A percentile compares a stretch with the other conserved stretches of the same genome.
Conservation (phyloP, 35 echinoderm and acorn worm species). For the Ptychodera flava region DNA sequence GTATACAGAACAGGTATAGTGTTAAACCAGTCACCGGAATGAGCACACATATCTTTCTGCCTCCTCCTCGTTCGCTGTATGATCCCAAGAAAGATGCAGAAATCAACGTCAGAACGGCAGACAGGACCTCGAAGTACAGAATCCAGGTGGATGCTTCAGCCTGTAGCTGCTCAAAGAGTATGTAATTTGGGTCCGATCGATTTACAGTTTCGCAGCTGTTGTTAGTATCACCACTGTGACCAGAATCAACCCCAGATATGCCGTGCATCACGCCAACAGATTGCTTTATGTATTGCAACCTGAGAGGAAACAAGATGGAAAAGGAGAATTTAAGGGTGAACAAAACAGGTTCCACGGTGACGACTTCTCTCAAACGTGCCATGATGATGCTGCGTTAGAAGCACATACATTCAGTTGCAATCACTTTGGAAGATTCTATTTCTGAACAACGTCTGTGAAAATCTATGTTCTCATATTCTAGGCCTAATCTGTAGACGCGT, state of each 20-base stretch:
- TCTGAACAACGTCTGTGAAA: too few relatives aligned
- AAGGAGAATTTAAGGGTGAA: not conserved
- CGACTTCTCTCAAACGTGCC: too few relatives aligned
- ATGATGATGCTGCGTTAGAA: too few relatives aligned
- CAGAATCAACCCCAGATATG: not conserved
- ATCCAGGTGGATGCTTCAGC: not conserved
- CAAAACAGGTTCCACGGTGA: not conserved
- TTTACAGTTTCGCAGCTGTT: not conserved
- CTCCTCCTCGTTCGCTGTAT: not conserved
- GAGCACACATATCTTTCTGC: not conserved
- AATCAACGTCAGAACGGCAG: not conserved
- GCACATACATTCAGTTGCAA: too few relatives aligned
- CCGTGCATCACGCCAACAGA: not conserved
- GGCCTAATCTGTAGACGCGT: too few relatives aligned
- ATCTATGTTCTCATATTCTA: too few relatives aligned
- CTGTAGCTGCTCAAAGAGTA: not conserved
- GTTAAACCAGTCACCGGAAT: not conserved
- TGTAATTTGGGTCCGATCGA: not conserved
- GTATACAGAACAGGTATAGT: not conserved
- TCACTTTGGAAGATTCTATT: too few relatives aligned
- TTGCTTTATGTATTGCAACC: not conserved
- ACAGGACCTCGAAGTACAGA: not conserved
- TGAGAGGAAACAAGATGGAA: not conserved
- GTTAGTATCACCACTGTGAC: too few relatives aligned
- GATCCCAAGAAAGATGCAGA: not conserved